Conservation (phyloP, 1,140 invertebrate species). For the Acyrthosiphon pisum region DNA sequence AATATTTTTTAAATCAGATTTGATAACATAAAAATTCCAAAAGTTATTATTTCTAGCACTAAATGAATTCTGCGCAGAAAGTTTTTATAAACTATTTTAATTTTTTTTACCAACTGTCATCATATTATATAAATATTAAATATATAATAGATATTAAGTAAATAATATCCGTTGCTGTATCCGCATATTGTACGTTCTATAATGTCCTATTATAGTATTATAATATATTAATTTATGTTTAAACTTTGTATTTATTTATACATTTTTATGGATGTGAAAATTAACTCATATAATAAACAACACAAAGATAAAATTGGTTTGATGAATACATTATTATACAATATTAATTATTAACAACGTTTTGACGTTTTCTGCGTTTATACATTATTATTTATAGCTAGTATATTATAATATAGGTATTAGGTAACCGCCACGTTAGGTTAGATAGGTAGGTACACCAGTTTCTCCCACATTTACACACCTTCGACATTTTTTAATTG, state of each 20-base stretch:
- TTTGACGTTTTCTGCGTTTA: background rate
- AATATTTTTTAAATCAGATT: background rate
- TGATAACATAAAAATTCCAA: background rate
- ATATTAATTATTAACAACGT: background rate
- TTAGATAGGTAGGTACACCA: background rate
- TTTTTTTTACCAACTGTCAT: background rate
- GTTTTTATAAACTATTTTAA: too few relatives aligned
- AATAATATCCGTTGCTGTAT: too few relatives aligned
- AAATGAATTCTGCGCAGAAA: background rate
- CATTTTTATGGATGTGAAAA: background rate
- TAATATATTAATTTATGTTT: background rate
- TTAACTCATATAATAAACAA: background rate
- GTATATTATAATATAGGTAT: too few relatives aligned
- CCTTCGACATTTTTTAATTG: background rate
- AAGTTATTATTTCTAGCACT: background rate
- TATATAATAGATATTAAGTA: too few relatives aligned
- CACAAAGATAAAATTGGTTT: background rate
- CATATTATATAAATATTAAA: background rate
- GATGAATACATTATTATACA: background rate
- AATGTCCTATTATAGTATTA: too few relatives aligned
- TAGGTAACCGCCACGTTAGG: background rate
- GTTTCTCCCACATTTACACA: conserved; percentile 6
- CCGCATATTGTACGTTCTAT: background rate
- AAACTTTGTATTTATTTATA: background rate
- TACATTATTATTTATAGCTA: background rate